Percentiles rank a stretch among this genome's conserved stretches.
These are phyloP conservation scores for Thomomys bottae DNA, from an alignment of 2,113 vertebrate species.

Conservation along the genomic window DNA sequence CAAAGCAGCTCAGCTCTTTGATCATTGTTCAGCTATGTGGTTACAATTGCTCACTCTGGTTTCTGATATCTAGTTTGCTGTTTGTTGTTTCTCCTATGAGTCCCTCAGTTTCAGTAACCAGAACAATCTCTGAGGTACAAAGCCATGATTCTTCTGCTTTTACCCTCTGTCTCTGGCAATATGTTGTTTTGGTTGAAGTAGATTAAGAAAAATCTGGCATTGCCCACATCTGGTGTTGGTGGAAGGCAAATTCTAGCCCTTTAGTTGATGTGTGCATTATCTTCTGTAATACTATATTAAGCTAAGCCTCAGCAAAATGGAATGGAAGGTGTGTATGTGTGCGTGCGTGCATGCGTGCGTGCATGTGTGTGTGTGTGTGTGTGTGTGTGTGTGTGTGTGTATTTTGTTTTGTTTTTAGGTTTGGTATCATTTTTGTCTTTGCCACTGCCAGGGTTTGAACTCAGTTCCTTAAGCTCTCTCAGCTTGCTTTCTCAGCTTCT, in stretches of 20 bases:
- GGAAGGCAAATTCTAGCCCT: background rate
- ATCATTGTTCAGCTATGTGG: background rate
- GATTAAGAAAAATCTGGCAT: background rate
- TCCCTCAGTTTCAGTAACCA: background rate
- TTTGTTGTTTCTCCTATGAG: background rate
- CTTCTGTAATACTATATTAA: background rate
- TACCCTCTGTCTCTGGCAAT: background rate
- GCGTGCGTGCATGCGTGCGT: too few relatives aligned
- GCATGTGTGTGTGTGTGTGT: too few relatives aligned
- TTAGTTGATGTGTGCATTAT: rapidly evolving
- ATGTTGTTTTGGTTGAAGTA: background rate
- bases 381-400: too few relatives aligned
- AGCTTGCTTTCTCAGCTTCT: too few relatives aligned
- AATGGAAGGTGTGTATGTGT: too few relatives aligned
- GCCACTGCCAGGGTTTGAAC: too few relatives aligned
- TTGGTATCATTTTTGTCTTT: too few relatives aligned
- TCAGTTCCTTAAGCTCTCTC: too few relatives aligned
- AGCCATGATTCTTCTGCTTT: background rate
- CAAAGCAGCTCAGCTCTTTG: background rate
- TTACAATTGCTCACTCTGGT: background rate
- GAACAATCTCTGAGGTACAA: background rate
- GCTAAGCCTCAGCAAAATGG: background rate
- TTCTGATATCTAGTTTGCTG: background rate
- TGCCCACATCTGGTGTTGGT: rapidly evolving
- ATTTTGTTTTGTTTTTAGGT: too few relatives aligned